Base-by-base conservation (phyloP, 2,888 invertebrate species). In the Dicyrtoma fusca region DNA sequence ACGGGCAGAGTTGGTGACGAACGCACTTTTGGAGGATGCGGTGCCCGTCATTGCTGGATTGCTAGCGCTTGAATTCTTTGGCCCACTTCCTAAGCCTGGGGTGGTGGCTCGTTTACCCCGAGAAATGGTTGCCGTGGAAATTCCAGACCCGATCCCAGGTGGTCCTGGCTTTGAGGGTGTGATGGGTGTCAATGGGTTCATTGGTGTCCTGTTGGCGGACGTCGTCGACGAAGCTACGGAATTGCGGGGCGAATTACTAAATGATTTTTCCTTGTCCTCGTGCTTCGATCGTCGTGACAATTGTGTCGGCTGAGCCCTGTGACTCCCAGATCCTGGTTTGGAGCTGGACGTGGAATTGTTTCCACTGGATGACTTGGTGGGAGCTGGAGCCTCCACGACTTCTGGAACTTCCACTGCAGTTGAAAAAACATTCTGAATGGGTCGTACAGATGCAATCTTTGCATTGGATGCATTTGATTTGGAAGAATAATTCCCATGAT, bases 1-100 rank as follows among this genome's bases (percentile, higher is more conserved):
- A 61, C 78, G 75, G 2, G 77, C 80, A 10, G 79, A 79, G 66
- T 80, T 80, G 11, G 78, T 78, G 55, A 79, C n/a, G 45, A 78
- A 80, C 0, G 73, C 59, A 47, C 73, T 77, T 17, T 72, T 69
- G 4, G 76, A 73, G 44, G 76, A 74, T 17, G 63, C 21, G 13
- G 42, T 10, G 13, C 63, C 23, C 21, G 69, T 64, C 26, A 68
- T 66, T 1, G 17, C 45, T 51, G 47, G 55, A 23, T 64, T 8
- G 1, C 61, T 17, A 55, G 49, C 17, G 13, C 63, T 66, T 14
- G 64, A 8, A 21, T 64, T 53, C 44, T 73, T 72, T 13, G 72
- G 57, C 11, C 72, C 72, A 49, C 74, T 73, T 34, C 34, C 34
- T 25, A 63, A n/a, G 4, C 23, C 17, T n/a, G 64, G 21, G 23